phyloP scores from a whole-genome alignment of 2,113 vertebrate genomes.

The Bagarius yarrelli region DNA sequence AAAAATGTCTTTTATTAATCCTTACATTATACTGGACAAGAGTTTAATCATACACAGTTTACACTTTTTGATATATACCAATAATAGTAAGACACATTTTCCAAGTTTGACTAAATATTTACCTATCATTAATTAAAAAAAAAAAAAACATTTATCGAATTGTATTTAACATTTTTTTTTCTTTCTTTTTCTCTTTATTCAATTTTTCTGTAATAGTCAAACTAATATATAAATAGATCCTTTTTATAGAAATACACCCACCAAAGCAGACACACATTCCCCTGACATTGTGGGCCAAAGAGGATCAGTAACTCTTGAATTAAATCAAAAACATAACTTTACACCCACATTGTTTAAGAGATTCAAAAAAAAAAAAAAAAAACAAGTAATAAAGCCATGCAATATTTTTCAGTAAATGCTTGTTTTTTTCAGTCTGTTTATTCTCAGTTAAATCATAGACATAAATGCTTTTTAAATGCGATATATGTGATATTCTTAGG shows the following conservation, averaged over 20 bases:
- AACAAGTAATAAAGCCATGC: not conserved
- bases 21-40: not conserved
- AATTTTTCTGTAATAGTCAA: not conserved
- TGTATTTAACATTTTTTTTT: not conserved
- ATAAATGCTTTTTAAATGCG: not conserved
- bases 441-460: not conserved
- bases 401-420: not conserved
- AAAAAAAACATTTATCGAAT: not conserved
- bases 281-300: not conserved
- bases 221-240: not conserved
- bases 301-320: not conserved
- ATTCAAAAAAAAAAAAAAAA: not conserved
- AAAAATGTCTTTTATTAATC: not conserved
- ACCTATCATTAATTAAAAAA: not conserved
- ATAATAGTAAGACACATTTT: not conserved
- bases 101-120: not conserved
- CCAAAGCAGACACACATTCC: not conserved
- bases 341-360: not conserved
- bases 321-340: not conserved
- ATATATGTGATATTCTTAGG: not conserved
- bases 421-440: not conserved
- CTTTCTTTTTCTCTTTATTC: not conserved
- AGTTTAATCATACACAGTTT: no score
- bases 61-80: no score
- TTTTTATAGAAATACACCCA: conserved; percentile 2